These are phyloP conservation scores for Nineta flava DNA, from an alignment of 2,888 invertebrate species.

Conservation along the genomic window DNA sequence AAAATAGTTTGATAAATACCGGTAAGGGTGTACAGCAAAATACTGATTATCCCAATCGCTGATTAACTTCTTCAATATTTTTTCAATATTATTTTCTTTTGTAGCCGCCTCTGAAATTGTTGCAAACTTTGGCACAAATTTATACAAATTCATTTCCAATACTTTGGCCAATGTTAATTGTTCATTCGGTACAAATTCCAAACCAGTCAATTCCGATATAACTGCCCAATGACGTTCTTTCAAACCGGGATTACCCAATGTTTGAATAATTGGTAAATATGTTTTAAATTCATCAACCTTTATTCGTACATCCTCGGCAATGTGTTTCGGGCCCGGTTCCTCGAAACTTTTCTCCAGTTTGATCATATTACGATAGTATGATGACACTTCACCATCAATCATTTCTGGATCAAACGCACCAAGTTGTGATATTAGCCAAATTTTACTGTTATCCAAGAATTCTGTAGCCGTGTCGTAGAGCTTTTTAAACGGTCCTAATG, in stretches of 20 bases:
- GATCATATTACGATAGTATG: slow-evolving; percentile 55
- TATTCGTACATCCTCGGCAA: slow-evolving; percentile 50
- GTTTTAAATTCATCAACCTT: slow-evolving; percentile 76
- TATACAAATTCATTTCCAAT: slow-evolving; percentile 76
- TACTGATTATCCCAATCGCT: slow-evolving; percentile 74
- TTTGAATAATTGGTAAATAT: slow-evolving; percentile 83
- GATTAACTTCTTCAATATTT: slow-evolving; percentile 76
- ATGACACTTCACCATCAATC: slow-evolving; percentile 66
- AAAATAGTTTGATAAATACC: slow-evolving; percentile 23
- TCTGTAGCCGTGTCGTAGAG: slow-evolving; percentile 81
- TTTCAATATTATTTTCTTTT: slow-evolving; percentile 88
- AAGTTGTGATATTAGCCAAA: slow-evolving; percentile 75
- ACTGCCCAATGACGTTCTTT: slow-evolving; percentile 86
- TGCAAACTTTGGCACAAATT: slow-evolving; percentile 81
- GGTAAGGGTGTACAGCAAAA: slow-evolving; percentile 58
- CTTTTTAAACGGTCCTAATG: slow-evolving; percentile 68
- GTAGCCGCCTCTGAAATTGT: slow-evolving; percentile 86
- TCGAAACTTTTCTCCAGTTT: slow-evolving; percentile 81
- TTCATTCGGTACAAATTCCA: slow-evolving; percentile 73
- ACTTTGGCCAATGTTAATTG: slow-evolving; percentile 71
- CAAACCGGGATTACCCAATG: slow-evolving; percentile 89
- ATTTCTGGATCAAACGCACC: slow-evolving; percentile 75
- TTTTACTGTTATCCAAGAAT: slow-evolving; percentile 64
- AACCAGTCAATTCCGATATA: slow-evolving; percentile 88
- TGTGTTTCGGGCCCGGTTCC: slow-evolving; percentile 51